These are phyloP conservation scores for Nebria brevicollis DNA, from an alignment of 2,888 invertebrate species.

Conservation along the genomic window DNA sequence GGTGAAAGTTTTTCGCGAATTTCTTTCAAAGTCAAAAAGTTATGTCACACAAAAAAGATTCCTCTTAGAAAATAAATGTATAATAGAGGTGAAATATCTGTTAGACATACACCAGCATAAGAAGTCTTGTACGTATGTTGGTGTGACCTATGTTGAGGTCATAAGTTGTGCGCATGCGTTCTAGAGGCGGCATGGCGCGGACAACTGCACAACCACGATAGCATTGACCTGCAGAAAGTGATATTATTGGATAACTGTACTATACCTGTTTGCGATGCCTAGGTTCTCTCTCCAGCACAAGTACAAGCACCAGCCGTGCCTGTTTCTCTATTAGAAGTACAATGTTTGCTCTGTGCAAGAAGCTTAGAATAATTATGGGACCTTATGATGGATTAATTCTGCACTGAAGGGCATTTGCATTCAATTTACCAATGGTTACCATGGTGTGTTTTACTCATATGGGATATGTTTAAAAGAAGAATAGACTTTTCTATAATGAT, in stretches of 20 bases:
- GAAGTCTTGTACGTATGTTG: background rate
- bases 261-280: conserved; percentile 9
- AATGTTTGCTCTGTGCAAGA: no score
- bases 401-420: no score
- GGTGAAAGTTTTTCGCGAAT: conserved; percentile 8
- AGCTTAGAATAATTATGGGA: no score
- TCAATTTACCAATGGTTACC: no score
- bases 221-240: conserved; percentile 36
- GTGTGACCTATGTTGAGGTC: conserved; percentile 41
- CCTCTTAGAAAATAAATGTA: background rate
- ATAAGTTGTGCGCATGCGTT: conserved; percentile 35
- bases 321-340: no score
- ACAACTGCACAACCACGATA: conserved; percentile 26
- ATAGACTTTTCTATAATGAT: background rate
- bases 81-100: conserved; percentile 12
- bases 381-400: no score
- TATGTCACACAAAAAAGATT: background rate
- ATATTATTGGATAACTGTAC: conserved; percentile 22
- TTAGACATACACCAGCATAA: conserved; percentile 13
- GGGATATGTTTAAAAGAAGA: no score
- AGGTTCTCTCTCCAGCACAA: no score
- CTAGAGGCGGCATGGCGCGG: conserved; percentile 5
- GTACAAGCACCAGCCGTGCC: no score
- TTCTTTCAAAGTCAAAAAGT: background rate
- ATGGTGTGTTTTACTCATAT: no score